Conservation (phyloP, 2,113 vertebrate species). For the Lota lota region DNA sequence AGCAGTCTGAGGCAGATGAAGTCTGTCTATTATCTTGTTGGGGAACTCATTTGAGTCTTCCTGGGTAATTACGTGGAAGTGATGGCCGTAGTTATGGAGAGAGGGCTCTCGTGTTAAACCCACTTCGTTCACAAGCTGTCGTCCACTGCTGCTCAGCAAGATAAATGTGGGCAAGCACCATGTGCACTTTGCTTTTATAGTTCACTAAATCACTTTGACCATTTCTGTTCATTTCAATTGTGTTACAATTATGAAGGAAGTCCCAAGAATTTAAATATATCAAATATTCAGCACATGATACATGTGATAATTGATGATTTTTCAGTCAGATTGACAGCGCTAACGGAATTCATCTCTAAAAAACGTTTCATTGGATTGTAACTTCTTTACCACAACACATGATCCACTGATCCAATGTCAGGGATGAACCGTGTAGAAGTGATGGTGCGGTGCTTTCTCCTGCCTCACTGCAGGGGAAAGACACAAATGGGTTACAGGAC, state of each 20-base stretch:
- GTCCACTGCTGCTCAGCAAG: constrained; percentile 39
- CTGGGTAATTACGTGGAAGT: constrained; percentile 66
- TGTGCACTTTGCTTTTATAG: not conserved
- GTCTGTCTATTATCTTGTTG: constrained; percentile 67
- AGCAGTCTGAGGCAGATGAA: constrained; percentile 39
- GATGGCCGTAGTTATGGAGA: constrained; percentile 57
- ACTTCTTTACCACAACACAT: not conserved
- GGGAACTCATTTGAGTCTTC: constrained; percentile 70
- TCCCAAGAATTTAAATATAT: not conserved
- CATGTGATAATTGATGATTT: not conserved
- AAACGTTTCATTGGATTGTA: not conserved
- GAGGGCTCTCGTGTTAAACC: constrained; percentile 43
- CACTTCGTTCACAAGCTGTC: constrained; percentile 19
- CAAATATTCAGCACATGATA: not conserved
- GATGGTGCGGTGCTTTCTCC: not conserved
- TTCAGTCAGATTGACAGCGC: not conserved
- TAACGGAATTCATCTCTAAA: not conserved
- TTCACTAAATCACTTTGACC: not conserved
- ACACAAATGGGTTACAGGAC: constrained; percentile 48
- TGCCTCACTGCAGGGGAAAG: constrained; percentile 18
- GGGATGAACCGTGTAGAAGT: constrained; percentile 15
- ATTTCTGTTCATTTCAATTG: not conserved
- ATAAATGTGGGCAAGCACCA: constrained; percentile 33
- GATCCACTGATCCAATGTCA: constrained; percentile 2
- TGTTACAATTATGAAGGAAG: not conserved